A percentile compares a stretch with the other conserved stretches of the same genome.
phyloP scores from a whole-genome alignment of 2,888 invertebrate genomes.

The Deroplatys truncata region DNA sequence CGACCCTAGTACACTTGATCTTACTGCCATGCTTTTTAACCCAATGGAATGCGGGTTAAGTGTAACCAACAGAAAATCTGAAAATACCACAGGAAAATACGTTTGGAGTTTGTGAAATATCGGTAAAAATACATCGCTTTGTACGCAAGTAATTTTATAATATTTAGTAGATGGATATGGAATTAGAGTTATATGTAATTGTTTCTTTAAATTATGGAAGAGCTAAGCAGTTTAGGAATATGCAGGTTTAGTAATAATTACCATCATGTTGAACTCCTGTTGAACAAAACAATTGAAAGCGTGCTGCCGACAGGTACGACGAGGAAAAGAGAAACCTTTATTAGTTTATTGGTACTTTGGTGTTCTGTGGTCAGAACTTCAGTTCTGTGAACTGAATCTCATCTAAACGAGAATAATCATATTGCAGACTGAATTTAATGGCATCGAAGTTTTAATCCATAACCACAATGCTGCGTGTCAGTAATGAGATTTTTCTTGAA shows the following conservation, averaged over 20 bases:
- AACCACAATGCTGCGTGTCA: not conserved
- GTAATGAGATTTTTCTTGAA: not conserved
- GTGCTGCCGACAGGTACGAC: not conserved
- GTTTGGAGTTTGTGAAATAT: not conserved
- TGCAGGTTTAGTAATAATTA: not conserved
- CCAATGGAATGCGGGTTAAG: not conserved
- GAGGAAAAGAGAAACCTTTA: not conserved
- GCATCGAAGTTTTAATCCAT: not conserved
- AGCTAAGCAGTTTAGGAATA: too few species aligned
- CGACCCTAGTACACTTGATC: not conserved
- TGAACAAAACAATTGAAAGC: not conserved
- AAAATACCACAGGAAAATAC: too few species aligned
- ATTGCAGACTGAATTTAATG: not conserved
- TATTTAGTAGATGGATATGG: too few species aligned
- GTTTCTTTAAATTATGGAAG: too few species aligned
- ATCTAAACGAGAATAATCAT: not conserved
- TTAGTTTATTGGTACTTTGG: too few species aligned
- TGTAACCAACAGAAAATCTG: not conserved
- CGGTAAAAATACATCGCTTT: not conserved
- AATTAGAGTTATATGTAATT: too few species aligned
- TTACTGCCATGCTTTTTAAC: not conserved
- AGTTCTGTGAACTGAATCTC: not conserved
- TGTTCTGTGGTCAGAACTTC: too few species aligned
- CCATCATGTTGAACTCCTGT: not conserved
- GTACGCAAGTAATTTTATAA: too few species aligned